phyloP scores from a whole-genome alignment of 2,113 vertebrate species.

The Apodemus speciosus region DNA sequence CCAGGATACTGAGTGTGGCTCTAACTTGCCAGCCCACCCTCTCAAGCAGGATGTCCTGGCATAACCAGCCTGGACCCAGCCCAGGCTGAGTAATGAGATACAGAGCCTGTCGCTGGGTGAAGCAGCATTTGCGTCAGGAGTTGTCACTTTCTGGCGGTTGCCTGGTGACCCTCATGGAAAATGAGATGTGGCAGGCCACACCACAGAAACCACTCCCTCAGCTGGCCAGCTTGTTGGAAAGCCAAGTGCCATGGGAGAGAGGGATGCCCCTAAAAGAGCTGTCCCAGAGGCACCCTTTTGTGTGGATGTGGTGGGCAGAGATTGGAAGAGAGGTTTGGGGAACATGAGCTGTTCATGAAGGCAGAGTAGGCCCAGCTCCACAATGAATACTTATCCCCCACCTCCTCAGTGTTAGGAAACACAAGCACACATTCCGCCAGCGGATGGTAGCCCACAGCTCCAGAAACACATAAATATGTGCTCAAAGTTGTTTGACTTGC shows the following conservation, averaged over 20 bases:
- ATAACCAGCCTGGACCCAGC: constrained; percentile 13
- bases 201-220: constrained; percentile 74
- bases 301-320: neutral
- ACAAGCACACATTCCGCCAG: neutral
- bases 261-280: neutral
- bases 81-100: constrained; percentile 36
- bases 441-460: neutral
- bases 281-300: neutral
- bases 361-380: neutral
- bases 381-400: neutral
- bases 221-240: constrained; percentile 59
- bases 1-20: neutral
- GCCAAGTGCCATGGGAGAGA: neutral
- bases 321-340: neutral
- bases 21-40: neutral
- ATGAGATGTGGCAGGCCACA: constrained; percentile 58
- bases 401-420: neutral
- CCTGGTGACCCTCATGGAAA: constrained; percentile 77
- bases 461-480: neutral
- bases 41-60: neutral
- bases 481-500: neutral
- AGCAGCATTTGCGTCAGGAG: constrained; percentile 58
- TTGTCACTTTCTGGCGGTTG: constrained; percentile 70
- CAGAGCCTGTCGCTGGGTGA: neutral
- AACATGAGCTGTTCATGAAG: neutral